Percentiles rank a stretch among this genome's conserved stretches.
Evolutionary conservation across 1,140 invertebrate genomes (phyloP).

Genomic region (Bombus confusus): DNA sequence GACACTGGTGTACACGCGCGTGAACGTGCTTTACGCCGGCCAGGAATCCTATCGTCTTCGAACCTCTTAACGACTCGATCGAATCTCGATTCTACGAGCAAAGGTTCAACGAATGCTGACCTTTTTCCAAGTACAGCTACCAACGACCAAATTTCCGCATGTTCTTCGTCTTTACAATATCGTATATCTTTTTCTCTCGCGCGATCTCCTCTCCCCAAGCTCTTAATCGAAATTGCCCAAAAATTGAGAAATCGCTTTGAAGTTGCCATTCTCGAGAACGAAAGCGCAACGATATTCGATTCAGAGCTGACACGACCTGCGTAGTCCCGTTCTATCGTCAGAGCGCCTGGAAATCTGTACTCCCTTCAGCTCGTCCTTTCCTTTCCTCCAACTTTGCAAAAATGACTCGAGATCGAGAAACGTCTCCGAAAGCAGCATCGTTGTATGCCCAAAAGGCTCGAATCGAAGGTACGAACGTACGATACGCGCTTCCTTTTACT

Average conservation of each 20-base stretch:
- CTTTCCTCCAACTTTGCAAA: too few relatives aligned
- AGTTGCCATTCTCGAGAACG: too few relatives aligned
- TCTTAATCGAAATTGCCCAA: too few relatives aligned
- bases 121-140: neutral
- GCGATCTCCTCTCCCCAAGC: neutral
- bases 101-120: neutral
- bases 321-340: rapidly evolving
- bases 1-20: slow-evolving; percentile 66
- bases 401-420: too few relatives aligned
- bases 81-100: slow-evolving; percentile 15
- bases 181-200: neutral
- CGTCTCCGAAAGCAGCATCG: too few relatives aligned
- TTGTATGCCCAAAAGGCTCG: too few relatives aligned
- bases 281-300: too few relatives aligned
- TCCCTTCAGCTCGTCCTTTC: too few relatives aligned
- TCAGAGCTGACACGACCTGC: too few relatives aligned
- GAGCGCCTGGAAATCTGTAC: too few relatives aligned
- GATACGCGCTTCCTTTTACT: neutral
- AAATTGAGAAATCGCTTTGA: too few relatives aligned
- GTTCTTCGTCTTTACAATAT: neutral
- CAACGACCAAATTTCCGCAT: neutral
- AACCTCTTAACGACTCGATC: slow-evolving; percentile 30
- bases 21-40: slow-evolving; percentile 31
- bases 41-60: slow-evolving; percentile 13
- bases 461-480: neutral